These are phyloP conservation scores for Cranoglanis bouderius DNA, from an alignment of 2,113 vertebrate species.

Conservation along the genomic window DNA sequence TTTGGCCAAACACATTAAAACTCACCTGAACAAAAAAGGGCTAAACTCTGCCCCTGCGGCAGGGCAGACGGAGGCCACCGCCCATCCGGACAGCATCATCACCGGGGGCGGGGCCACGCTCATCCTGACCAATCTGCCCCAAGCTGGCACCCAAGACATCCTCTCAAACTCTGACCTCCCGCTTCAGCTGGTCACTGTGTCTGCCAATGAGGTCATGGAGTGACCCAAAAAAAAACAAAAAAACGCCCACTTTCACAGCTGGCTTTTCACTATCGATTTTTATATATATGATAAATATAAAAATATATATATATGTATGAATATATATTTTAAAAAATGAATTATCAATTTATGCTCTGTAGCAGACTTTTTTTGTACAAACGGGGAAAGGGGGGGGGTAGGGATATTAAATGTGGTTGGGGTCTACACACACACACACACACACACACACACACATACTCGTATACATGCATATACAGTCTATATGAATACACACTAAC, in stretches of 20 bases:
- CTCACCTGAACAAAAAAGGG: slow-evolving; percentile 98
- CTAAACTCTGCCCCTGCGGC: slow-evolving; percentile 83
- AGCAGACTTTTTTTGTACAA: slow-evolving; percentile 99
- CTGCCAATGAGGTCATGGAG: slow-evolving; percentile 96
- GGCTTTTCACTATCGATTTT: slow-evolving; percentile 60
- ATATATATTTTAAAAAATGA: slow-evolving; percentile 79
- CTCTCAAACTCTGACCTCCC: slow-evolving; percentile 97
- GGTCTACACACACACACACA: slow-evolving; percentile 75
- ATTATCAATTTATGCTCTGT: slow-evolving; percentile 88
- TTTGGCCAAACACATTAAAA: slow-evolving; percentile 99
- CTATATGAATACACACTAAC: slow-evolving; percentile 66
- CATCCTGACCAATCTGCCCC: slow-evolving; percentile 95
- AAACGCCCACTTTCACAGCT: slow-evolving; percentile 59
- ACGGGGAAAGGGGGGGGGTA: slow-evolving; percentile 31
- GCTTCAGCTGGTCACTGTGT: slow-evolving; percentile 98
- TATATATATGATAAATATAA: slow-evolving; percentile 75
- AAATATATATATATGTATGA: slow-evolving; percentile 81
- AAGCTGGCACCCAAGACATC: slow-evolving; percentile 88
- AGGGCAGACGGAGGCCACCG: slow-evolving; percentile 79
- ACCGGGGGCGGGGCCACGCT: slow-evolving; percentile 93
- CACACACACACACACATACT: slow-evolving; percentile 45
- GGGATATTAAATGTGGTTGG: slow-evolving; percentile 90
- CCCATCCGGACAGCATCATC: slow-evolving; percentile 85
- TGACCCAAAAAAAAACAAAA: slow-evolving; percentile 69
- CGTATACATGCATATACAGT: slow-evolving; percentile 47